Evolutionary conservation across 1,140 invertebrate species (phyloP).

Genomic region (Luehdorfia chinensis): DNA sequence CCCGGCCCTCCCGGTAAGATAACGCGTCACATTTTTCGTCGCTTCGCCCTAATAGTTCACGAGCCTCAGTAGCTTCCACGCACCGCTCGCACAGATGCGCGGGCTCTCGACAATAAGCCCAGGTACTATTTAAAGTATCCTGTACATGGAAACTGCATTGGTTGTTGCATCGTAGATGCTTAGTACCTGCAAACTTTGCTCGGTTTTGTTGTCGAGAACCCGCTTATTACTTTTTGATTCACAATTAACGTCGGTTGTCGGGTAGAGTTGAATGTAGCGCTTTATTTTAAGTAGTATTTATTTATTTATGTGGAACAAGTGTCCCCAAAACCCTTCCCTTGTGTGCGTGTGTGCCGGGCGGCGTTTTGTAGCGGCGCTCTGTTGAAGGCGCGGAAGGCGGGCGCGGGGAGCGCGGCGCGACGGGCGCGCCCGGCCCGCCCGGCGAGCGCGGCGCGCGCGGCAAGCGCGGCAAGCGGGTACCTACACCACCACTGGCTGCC

Average conservation of each 20-base stretch:
- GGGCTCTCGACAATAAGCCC: not conserved
- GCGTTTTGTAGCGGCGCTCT: conserved; percentile 15
- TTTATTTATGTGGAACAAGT: too few relatives aligned
- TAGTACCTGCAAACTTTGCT: too few relatives aligned
- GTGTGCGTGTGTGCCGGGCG: conserved; percentile 1
- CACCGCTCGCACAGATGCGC: not conserved
- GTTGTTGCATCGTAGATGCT: too few relatives aligned
- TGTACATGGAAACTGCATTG: too few relatives aligned
- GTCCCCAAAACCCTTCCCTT: too few relatives aligned
- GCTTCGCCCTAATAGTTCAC: conserved; percentile 5
- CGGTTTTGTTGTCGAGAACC: too few relatives aligned
- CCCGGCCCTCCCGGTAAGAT: conserved; percentile 89
- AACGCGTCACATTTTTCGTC: not conserved
- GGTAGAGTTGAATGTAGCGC: too few relatives aligned
- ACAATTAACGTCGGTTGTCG: too few relatives aligned
- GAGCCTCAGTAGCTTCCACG: conserved; percentile 6
- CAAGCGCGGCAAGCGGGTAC: conserved; percentile 92
- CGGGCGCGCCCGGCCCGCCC: conserved; percentile 84
- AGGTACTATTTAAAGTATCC: too few relatives aligned
- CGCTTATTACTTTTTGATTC: too few relatives aligned
- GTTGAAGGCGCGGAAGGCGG: conserved; percentile 78
- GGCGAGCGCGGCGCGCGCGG: conserved; percentile 89
- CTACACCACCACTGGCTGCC: conserved; percentile 19
- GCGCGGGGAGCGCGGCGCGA: conserved; percentile 87
- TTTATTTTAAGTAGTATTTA: too few relatives aligned